Conservation (phyloP, 2,113 vertebrate genomes). For the Anas platyrhynchos region DNA sequence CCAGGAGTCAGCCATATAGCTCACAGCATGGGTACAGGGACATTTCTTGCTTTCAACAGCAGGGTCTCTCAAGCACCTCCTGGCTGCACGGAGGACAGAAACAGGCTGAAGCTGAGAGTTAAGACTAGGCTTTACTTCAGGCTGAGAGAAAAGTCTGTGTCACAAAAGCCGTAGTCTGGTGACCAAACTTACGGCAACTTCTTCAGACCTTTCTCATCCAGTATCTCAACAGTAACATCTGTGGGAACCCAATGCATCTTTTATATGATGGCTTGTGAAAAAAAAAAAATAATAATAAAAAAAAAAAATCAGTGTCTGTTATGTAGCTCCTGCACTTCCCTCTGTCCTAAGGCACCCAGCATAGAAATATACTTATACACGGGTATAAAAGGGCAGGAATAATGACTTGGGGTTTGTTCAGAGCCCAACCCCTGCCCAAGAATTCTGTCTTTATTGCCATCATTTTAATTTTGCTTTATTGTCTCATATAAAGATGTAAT, state of each 20-base stretch:
- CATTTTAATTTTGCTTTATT: slow-evolving; percentile 1
- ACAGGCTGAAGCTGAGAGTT: not conserved
- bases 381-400: not conserved
- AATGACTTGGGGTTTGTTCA: not conserved
- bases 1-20: not conserved
- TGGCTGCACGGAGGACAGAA: not conserved
- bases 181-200: not conserved
- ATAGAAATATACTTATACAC: not conserved
- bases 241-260: not conserved
- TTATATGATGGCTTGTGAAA: not conserved
- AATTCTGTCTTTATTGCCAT: not conserved
- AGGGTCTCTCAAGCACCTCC: not conserved
- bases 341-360: not conserved
- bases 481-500: not conserved
- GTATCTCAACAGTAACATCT: not conserved
- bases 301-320: not conserved
- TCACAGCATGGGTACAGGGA: not conserved
- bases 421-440: not conserved
- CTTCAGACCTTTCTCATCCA: not conserved
- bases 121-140: not conserved
- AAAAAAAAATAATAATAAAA: not conserved
- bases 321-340: not conserved
- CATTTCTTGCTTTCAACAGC: not conserved
- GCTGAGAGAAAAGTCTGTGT: not conserved
- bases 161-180: not conserved